A percentile compares a stretch with the other conserved stretches of the same genome.
These are phyloP conservation scores for Theonella swinhoei DNA, from an alignment of 37 sponge, comb jelly and placozoan species.

Conservation along the genomic window DNA sequence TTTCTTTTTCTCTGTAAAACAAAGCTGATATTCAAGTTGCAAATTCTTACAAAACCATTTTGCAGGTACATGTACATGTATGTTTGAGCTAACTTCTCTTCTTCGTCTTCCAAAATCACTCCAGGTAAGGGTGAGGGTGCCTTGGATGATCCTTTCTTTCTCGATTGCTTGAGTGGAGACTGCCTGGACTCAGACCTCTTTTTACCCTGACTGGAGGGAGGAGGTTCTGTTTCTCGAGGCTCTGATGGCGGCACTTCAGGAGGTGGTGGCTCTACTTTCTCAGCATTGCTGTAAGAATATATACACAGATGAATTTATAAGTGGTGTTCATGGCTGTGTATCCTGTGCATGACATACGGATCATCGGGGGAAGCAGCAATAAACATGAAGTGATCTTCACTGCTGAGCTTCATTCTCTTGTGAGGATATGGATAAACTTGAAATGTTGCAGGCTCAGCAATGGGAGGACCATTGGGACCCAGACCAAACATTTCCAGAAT, in stretches of 20 bases:
- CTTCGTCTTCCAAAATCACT: neutral
- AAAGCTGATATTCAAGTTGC: neutral
- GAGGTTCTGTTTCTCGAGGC: conserved; percentile 20
- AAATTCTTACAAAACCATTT: neutral
- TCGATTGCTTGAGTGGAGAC: neutral
- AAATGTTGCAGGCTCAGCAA: conserved; percentile 74
- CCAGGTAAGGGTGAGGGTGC: conserved; percentile 10
- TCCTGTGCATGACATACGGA: conserved; percentile 86
- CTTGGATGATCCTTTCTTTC: neutral
- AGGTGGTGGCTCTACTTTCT: neutral
- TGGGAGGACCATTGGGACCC: conserved; percentile 85
- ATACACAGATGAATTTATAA: too few species aligned
- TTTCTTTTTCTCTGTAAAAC: too few species aligned
- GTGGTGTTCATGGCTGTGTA: too few species aligned
- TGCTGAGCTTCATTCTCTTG: conserved; percentile 42
- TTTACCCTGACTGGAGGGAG: neutral
- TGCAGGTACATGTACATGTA: neutral
- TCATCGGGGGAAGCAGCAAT: conserved; percentile 80
- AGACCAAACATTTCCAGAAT: conserved; percentile 84
- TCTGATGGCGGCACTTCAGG: conserved; percentile 1
- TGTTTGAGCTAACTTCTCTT: neutral
- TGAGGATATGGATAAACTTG: conserved; percentile 77
- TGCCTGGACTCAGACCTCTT: neutral
- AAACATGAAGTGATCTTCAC: conserved; percentile 50
- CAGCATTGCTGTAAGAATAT: neutral